phyloP scores from a whole-genome alignment of 2,797 vertebrate species.

The Fratercula arctica region DNA sequence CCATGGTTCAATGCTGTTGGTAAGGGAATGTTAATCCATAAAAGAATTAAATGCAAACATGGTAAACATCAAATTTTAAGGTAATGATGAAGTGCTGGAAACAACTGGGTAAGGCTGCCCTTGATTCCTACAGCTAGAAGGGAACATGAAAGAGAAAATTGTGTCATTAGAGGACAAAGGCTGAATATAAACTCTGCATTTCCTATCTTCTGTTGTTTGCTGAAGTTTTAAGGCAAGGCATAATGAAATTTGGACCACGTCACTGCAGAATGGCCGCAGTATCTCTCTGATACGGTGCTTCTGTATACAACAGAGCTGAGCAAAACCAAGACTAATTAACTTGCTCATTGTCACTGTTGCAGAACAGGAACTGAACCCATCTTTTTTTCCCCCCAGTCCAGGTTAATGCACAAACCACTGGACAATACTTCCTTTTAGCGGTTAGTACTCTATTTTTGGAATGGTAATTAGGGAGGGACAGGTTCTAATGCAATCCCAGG shows the following conservation, averaged over 20 bases:
- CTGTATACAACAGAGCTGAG: neutral
- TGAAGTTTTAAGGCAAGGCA: neutral
- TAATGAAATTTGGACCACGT: neutral
- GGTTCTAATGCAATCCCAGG: neutral
- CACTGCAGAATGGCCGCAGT: neutral
- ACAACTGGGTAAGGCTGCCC: neutral
- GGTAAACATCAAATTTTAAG: neutral
- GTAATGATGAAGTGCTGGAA: neutral
- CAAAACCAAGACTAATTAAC: slow-evolving; percentile 10
- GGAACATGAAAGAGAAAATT: neutral
- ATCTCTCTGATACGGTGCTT: neutral
- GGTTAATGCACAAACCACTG: neutral
- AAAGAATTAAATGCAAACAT: neutral
- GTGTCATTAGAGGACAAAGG: neutral
- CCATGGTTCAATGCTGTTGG: neutral
- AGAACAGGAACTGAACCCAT: slow-evolving; percentile 19
- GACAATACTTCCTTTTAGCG: neutral
- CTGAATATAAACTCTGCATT: neutral
- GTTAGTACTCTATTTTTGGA: slow-evolving; percentile 33
- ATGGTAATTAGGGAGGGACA: neutral
- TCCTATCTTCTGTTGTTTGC: neutral
- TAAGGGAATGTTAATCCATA: neutral
- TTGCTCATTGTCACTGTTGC: neutral
- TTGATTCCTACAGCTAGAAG: neutral
- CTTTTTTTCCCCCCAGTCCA: neutral